Evolutionary conservation across 2,113 vertebrate species (phyloP).

Genomic region (Ginglymostoma cirratum): DNA sequence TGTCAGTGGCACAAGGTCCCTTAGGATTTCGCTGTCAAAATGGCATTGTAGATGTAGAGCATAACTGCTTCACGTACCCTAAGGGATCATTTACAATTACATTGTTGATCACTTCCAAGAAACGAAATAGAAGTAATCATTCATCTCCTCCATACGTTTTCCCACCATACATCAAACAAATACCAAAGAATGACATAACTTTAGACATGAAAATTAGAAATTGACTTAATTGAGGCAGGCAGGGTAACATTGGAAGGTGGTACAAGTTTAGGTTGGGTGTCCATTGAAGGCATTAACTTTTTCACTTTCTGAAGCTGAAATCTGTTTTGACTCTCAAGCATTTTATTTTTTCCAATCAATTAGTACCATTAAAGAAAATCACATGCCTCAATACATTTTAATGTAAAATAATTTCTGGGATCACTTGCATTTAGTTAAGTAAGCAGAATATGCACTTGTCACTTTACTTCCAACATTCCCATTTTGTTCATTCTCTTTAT

Average conservation of each 20-base stretch:
- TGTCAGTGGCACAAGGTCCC: neutral
- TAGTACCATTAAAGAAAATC: neutral
- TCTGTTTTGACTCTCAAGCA: neutral
- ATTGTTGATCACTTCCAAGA: neutral
- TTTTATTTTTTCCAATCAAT: neutral
- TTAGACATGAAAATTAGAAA: neutral
- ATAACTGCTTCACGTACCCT: neutral
- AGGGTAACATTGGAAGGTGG: neutral
- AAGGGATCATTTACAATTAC: neutral
- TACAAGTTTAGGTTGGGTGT: neutral
- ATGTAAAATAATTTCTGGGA: neutral
- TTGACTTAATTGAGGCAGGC: neutral
- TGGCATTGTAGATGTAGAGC: neutral
- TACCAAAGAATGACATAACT: neutral
- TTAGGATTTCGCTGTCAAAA: neutral
- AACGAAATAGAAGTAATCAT: neutral
- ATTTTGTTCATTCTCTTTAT: constrained; percentile 4
- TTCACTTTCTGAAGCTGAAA: neutral
- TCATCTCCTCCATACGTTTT: neutral
- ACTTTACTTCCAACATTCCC: neutral
- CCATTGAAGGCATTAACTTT: neutral
- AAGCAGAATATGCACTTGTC: neutral
- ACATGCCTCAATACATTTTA: neutral
- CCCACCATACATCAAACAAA: neutral
- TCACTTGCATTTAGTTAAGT: neutral